phyloP scores from a whole-genome alignment of 1,140 invertebrate genomes.

The Drosophila repleta region DNA sequence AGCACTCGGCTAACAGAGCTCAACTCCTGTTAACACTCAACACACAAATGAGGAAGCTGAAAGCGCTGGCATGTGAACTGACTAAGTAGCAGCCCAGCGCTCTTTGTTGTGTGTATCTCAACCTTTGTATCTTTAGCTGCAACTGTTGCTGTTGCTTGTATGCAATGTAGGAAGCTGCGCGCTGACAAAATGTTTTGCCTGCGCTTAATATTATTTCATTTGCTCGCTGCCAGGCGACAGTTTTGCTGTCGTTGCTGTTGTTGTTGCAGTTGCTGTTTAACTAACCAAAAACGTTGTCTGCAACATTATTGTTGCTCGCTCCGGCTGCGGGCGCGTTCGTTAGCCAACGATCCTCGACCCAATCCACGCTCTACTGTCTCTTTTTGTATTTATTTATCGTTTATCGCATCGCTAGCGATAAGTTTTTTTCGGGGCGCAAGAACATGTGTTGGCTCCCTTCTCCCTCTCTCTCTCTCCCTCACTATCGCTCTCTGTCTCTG shows the following conservation, averaged over 20 bases:
- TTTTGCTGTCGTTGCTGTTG: constrained; percentile 21
- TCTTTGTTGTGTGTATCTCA: constrained; percentile 32
- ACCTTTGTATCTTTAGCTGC: constrained; percentile 13
- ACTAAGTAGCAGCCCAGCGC: constrained; percentile 19
- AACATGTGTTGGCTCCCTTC: constrained; percentile 73
- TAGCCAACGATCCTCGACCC: constrained; percentile 30
- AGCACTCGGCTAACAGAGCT: too few relatives aligned
- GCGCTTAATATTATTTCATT: constrained; percentile 67
- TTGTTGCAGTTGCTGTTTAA: constrained; percentile 42
- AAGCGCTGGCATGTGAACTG: constrained; percentile 34
- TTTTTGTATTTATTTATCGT: constrained; percentile 79
- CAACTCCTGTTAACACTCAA: constrained; percentile 8
- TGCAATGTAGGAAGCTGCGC: constrained; percentile 54
- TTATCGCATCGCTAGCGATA: constrained; percentile 81
- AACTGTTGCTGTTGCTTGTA: background rate
- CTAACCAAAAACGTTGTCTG: constrained; percentile 57
- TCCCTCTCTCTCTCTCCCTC: constrained; percentile 58
- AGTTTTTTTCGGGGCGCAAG: constrained; percentile 83
- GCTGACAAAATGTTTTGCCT: constrained; percentile 71
- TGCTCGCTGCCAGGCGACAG: constrained; percentile 54
- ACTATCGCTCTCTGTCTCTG: background rate
- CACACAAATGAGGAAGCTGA: constrained; percentile 37
- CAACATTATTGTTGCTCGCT: constrained; percentile 44
- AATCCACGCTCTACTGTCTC: background rate
- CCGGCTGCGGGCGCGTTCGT: constrained; percentile 46